These are phyloP conservation scores for Urocitellus parryii DNA, from an alignment of 2,113 vertebrate species.

Conservation along the genomic window DNA sequence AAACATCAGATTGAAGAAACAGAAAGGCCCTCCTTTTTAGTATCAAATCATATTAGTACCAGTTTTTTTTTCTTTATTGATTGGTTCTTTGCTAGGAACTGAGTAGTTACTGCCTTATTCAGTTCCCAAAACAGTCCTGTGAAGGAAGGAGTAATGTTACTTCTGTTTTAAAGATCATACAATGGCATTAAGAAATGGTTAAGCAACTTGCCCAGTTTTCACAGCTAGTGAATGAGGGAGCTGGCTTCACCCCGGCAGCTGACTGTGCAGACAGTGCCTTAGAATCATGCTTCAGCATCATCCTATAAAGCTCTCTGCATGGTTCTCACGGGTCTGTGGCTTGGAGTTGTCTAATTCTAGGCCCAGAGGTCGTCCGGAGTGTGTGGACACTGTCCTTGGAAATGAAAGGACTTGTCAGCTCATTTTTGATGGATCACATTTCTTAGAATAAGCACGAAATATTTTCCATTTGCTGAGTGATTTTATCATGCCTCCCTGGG, in stretches of 20 bases:
- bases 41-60: not conserved
- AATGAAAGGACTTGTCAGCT: conserved; percentile 68
- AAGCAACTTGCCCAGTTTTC: not conserved
- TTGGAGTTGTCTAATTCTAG: conserved; percentile 24
- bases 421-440: conserved; percentile 81
- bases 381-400: conserved; percentile 68
- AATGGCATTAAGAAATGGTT: not conserved
- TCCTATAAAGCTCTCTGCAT: not conserved
- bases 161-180: not conserved
- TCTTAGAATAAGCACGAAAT: conserved; percentile 83
- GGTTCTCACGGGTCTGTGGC: not conserved
- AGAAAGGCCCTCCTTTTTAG: not conserved
- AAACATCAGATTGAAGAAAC: not conserved
- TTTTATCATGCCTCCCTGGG: conserved; percentile 84
- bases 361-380: conserved; percentile 52
- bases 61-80: not conserved
- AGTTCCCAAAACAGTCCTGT: not conserved
- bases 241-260: not conserved
- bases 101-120: not conserved
- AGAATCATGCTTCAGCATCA: not conserved
- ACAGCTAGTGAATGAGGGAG: not conserved
- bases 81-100: not conserved
- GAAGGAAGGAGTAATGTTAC: not conserved
- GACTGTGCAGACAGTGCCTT: not conserved
- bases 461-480: conserved; percentile 76